phyloP scores from a whole-genome alignment of 2,797 vertebrate species.

The Pterois miles region DNA sequence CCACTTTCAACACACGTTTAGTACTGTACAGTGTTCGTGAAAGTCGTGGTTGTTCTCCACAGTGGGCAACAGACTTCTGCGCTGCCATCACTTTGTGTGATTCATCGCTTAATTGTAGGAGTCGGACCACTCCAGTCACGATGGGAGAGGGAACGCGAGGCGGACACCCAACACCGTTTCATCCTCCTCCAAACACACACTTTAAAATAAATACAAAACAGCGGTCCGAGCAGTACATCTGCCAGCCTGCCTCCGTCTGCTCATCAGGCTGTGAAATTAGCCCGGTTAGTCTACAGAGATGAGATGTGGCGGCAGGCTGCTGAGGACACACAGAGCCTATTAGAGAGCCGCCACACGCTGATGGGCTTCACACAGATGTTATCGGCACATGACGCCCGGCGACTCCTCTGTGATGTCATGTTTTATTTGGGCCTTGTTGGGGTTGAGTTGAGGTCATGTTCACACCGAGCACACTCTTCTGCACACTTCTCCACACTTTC shows the following conservation, averaged over 20 bases:
- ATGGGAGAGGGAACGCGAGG: slow-evolving; percentile 16
- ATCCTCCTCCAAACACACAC: slow-evolving; percentile 17
- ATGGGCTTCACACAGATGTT: slow-evolving; percentile 46
- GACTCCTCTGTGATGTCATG: slow-evolving; percentile 27
- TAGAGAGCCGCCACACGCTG: background rate
- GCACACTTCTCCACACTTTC: too few species aligned
- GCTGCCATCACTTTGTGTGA: slow-evolving; percentile 16
- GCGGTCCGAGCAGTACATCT: background rate
- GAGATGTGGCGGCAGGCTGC: slow-evolving; percentile 28
- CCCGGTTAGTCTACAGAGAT: slow-evolving; percentile 62
- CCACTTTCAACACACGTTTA: background rate
- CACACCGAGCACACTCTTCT: background rate
- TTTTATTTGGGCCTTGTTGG: background rate
- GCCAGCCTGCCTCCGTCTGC: slow-evolving; percentile 61
- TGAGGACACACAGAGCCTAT: slow-evolving; percentile 32
- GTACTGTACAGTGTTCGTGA: background rate
- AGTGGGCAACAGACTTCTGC: background rate
- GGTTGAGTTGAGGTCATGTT: slow-evolving; percentile 11
- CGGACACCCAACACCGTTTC: slow-evolving; percentile 22
- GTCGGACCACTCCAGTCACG: slow-evolving; percentile 36
- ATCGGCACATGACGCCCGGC: slow-evolving; percentile 13
- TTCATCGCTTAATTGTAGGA: slow-evolving; percentile 48
- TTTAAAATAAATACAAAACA: background rate
- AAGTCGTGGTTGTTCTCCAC: background rate
- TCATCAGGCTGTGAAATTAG: slow-evolving; percentile 74